Conservation (phyloP, 2,797 vertebrate genomes). For the Spondyliosoma cantharus region DNA sequence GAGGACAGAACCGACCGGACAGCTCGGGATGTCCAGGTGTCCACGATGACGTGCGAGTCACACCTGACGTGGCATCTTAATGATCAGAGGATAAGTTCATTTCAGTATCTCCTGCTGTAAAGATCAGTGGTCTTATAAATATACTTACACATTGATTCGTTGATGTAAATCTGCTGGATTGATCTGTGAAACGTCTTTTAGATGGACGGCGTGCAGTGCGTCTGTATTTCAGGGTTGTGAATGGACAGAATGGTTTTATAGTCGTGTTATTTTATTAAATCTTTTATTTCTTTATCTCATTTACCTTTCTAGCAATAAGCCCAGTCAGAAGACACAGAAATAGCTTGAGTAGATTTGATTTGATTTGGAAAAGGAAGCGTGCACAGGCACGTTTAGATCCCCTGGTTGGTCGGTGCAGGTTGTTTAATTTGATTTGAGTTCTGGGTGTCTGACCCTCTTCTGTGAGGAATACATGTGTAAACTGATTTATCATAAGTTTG, state of each 20-base stretch:
- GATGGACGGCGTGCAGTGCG: not conserved
- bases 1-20: constrained; percentile 58
- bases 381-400: not conserved
- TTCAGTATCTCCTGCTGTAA: not conserved
- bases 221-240: not conserved
- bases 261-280: not conserved
- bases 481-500: no score
- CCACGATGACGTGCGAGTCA: not conserved
- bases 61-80: not conserved
- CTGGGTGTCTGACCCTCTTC: not conserved
- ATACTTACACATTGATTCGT: not conserved
- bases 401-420: not conserved
- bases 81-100: no score
- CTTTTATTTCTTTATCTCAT: no score
- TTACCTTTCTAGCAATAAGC: not conserved
- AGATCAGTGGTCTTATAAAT: not conserved
- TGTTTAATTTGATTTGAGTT: not conserved
- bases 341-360: no score
- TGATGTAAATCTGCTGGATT: not conserved
- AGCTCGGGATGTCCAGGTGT: constrained; percentile 32
- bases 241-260: not conserved
- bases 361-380: no score
- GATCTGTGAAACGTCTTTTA: not conserved
- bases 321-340: not conserved
- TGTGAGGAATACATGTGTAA: no score